phyloP scores from a whole-genome alignment of 2,113 vertebrate species.

The Eubucco bourcierii region DNA sequence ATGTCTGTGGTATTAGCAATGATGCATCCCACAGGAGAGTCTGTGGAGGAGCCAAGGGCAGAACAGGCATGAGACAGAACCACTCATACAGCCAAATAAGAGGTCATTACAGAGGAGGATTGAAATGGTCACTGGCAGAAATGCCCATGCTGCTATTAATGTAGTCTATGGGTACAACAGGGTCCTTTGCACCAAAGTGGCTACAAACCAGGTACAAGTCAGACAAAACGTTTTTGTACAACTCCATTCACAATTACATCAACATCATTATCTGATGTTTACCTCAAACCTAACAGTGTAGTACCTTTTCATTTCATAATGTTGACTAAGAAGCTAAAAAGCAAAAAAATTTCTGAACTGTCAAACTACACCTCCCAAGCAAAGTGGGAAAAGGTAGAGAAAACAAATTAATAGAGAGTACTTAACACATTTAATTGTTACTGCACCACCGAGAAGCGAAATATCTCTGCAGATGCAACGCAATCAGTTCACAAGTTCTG shows the following conservation, averaged over 20 bases:
- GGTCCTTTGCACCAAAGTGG: background rate
- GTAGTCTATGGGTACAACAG: fast-evolving
- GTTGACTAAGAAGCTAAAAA: background rate
- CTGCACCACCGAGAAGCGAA: background rate
- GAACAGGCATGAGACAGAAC: background rate
- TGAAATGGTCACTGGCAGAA: background rate
- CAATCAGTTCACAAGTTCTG: background rate
- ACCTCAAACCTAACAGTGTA: background rate
- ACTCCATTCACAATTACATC: background rate
- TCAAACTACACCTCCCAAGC: background rate
- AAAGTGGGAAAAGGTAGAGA: background rate
- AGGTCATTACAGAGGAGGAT: background rate
- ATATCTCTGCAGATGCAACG: background rate
- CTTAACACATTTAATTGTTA: background rate
- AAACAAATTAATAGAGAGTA: background rate
- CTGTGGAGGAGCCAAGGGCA: background rate
- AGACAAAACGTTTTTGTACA: background rate
- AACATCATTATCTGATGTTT: background rate
- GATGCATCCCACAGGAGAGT: background rate
- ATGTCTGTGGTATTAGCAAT: background rate
- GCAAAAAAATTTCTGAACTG: background rate
- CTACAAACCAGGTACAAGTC: background rate
- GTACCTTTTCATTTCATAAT: background rate
- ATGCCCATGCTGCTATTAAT: background rate
- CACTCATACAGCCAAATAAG: background rate